Percentiles rank a stretch among this genome's conserved stretches.
Evolutionary conservation across 2,113 vertebrate species (phyloP).

Genomic region (Heloderma charlesbogerti): DNA sequence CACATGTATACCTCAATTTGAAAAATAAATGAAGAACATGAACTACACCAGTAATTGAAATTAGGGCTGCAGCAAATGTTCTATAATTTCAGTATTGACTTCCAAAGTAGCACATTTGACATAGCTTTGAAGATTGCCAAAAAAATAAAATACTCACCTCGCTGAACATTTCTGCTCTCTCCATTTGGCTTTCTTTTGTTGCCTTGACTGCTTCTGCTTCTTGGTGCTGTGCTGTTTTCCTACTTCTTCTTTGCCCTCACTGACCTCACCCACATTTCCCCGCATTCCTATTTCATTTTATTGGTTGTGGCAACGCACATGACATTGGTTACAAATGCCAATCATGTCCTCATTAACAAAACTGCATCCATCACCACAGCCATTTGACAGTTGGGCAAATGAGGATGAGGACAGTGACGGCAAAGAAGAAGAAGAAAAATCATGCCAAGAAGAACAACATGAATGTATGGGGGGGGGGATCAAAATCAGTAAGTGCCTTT

Average conservation of each 20-base stretch:
- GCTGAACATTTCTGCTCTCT: neutral
- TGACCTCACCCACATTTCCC: neutral
- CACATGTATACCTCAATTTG: neutral
- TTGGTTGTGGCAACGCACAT: neutral
- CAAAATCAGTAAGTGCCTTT: neutral
- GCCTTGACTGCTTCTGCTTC: neutral
- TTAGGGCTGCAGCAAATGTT: neutral
- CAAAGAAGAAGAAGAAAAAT: neutral
- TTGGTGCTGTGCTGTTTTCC: neutral
- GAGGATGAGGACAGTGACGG: neutral
- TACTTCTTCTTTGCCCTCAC: neutral
- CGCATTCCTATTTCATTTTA: neutral
- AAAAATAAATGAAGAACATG: slow-evolving; percentile 23
- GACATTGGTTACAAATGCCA: neutral
- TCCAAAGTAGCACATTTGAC: neutral
- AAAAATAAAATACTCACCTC: neutral
- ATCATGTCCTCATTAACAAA: neutral
- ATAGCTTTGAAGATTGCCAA: neutral
- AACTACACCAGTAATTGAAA: slow-evolving; percentile 23
- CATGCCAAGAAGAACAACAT: neutral
- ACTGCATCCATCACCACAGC: neutral
- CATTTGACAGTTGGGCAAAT: neutral
- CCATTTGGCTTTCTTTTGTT: neutral
- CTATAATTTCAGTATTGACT: neutral
- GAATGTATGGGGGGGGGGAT: neutral